phyloP scores from a whole-genome alignment of 1,140 invertebrate species.

The Periplaneta americana region DNA sequence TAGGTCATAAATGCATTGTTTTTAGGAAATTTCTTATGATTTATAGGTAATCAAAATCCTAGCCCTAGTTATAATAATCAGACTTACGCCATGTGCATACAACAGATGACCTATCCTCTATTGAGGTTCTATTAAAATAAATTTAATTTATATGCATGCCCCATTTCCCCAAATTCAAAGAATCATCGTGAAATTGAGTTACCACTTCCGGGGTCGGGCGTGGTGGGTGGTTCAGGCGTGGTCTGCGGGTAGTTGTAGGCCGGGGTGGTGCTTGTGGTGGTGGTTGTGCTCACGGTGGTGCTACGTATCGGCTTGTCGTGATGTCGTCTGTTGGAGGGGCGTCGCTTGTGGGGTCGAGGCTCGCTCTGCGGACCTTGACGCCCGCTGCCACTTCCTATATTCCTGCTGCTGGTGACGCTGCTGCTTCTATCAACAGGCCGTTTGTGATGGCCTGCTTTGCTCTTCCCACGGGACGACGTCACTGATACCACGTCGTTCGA shows the following conservation, averaged over 20 bases:
- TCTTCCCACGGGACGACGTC: not conserved
- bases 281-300: slow-evolving; percentile 27
- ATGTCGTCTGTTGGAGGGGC: not conserved
- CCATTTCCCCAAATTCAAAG: too few relatives aligned
- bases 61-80: too few relatives aligned
- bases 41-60: too few relatives aligned
- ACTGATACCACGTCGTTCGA: not conserved
- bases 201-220: slow-evolving; percentile 82
- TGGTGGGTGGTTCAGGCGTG: slow-evolving; percentile 82
- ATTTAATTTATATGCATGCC: too few relatives aligned
- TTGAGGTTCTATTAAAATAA: too few relatives aligned
- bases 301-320: slow-evolving; percentile 2
- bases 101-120: too few relatives aligned
- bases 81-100: too few relatives aligned
- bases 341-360: not conserved
- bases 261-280: slow-evolving; percentile 36
- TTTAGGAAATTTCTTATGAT: too few relatives aligned
- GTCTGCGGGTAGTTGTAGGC: slow-evolving; percentile 34
- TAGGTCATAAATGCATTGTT: too few relatives aligned
- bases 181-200: too few relatives aligned
- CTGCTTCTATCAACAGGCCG: not conserved
- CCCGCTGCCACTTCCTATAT: not conserved
- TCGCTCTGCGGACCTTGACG: not conserved
- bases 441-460: not conserved
- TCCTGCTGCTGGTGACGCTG: not conserved